A percentile compares a stretch with the other conserved stretches of the same genome.
Evolutionary conservation across 2,888 invertebrate genomes (phyloP).

Genomic region (Hyppa rectilinea): DNA sequence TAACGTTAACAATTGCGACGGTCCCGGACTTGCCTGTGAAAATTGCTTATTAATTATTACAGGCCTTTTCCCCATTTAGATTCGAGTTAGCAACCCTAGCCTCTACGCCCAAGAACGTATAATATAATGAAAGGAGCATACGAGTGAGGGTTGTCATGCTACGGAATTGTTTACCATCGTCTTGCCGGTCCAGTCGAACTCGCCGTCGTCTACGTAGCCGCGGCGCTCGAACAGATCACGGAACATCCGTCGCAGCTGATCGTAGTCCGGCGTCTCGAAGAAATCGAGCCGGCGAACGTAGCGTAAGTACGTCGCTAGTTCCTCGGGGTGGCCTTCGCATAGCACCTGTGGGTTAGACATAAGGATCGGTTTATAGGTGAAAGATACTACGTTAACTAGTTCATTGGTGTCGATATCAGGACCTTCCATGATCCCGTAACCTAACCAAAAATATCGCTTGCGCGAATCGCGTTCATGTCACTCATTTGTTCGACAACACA

Average conservation of each 20-base stretch:
- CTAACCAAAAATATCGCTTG: too few relatives aligned
- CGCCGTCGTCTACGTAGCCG: conserved; percentile 97
- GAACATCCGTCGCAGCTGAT: conserved; percentile 99
- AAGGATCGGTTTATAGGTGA: too few relatives aligned
- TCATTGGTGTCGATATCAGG: background rate
- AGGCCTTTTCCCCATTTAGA: background rate
- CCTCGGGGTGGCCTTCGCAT: conserved; percentile 97
- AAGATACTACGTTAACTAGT: too few relatives aligned
- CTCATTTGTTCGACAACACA: too few relatives aligned
- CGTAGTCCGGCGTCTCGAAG: conserved; percentile 99
- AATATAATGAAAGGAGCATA: conserved; percentile 14
- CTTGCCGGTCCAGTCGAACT: conserved; percentile 99
- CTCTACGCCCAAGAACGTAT: conserved; percentile 14
- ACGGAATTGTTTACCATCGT: conserved; percentile 90
- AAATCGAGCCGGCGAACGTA: conserved; percentile 99
- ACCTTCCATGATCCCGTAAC: too few relatives aligned
- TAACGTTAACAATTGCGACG: conserved; percentile 26
- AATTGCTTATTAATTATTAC: conserved; percentile 38
- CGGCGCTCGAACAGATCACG: conserved; percentile 97
- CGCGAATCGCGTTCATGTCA: too few relatives aligned
- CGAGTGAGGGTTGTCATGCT: conserved; percentile 57
- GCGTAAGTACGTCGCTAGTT: conserved; percentile 99
- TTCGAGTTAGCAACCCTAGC: conserved; percentile 39
- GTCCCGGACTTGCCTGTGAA: conserved; percentile 32
- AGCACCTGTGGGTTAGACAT: too few relatives aligned